Evolutionary conservation across 2,797 vertebrate species (phyloP).

Genomic region (Distichodus sexfasciatus): DNA sequence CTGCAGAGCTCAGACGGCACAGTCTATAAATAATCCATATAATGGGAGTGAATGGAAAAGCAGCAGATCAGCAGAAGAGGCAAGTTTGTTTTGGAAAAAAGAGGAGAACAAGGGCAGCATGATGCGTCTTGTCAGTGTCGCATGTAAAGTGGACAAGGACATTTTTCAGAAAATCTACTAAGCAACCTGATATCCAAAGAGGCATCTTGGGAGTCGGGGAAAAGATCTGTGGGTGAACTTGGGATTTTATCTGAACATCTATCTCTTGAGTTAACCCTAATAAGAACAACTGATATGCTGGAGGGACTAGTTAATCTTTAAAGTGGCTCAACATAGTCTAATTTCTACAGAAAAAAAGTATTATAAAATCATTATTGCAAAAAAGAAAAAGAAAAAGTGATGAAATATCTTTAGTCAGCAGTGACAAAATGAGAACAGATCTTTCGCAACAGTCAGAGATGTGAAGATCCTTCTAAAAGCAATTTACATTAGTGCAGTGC

Average conservation of each 20-base stretch:
- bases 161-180: neutral
- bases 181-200: neutral
- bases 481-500: slow-evolving; percentile 23
- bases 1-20: slow-evolving; percentile 19
- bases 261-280: too few relatives aligned
- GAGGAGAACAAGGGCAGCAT: neutral
- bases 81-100: neutral
- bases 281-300: neutral
- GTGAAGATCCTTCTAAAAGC: neutral
- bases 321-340: neutral
- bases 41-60: slow-evolving; percentile 20
- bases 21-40: slow-evolving; percentile 48
- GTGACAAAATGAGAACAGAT: neutral
- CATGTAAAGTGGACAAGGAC: neutral
- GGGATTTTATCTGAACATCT: too few relatives aligned
- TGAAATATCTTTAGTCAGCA: too few relatives aligned
- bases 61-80: slow-evolving; percentile 2
- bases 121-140: neutral
- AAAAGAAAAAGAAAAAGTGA: too few relatives aligned
- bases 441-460: too few relatives aligned
- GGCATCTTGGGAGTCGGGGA: neutral
- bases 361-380: neutral
- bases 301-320: neutral
- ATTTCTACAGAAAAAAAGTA: neutral
- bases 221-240: too few relatives aligned